Base-by-base conservation (phyloP, 2,888 invertebrate genomes). In the Aporophyla lueneburgensis region DNA sequence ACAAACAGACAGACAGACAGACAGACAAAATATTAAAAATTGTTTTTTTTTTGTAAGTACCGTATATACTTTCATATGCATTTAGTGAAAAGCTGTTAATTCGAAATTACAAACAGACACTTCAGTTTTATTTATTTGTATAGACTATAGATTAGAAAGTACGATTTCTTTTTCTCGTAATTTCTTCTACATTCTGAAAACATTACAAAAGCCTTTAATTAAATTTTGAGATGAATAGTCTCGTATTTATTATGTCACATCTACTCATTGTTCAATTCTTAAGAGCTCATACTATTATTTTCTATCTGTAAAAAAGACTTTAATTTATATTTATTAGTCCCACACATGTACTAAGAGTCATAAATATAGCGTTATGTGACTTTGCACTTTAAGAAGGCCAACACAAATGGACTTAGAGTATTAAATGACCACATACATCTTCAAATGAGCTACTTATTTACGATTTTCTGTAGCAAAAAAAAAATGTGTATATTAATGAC, bases 361-460 rank as follows among this genome's bases (percentile, higher is more conserved):
- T 78, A 78, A 79, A 78, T 79, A 73, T 61, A n/a, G 19, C 61
- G 40, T 66, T 66, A 79, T 79, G 66, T 79, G 79, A 79, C 66
- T 54, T 61, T 73, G 78, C 79, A 78, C 79, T 79, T 66, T 73
- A 79, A 66, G 61, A 79, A 43, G 33, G 9, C 51, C 46, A 65
- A 72, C 53, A 49, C n/a, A 53, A 73, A 73, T 40, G 65, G 63
- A 59, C 53, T n/a, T 7, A 49, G 19, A 14, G 7, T 21, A 77
- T 71, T 78, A 63, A 59, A 76, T 40, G 10, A 27, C 24, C 3
- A 7, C 58, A 51, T 19, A n/a, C 12, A 43, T 59, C 19, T 61
- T 53, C 14, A 43, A 56, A 56, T n/a, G 16, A 66, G 40, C 9
- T 54, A 2, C 33, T 33, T 27, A 65, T n/a, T 46, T 16, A 16